phyloP scores from a whole-genome alignment of 1,140 invertebrate species.

The Eufriesea mexicana region DNA sequence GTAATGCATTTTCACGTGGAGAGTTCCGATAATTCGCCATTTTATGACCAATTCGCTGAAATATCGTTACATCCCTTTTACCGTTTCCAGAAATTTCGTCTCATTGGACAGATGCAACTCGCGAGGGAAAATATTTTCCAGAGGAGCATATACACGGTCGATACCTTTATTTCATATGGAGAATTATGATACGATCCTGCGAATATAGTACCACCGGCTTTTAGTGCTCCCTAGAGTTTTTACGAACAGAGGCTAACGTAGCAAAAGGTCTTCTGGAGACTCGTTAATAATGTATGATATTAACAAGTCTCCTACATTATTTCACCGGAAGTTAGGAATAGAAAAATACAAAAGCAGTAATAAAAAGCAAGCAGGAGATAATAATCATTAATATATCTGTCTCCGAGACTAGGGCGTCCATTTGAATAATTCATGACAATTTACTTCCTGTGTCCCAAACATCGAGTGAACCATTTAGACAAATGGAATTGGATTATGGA shows the following conservation, averaged over 20 bases:
- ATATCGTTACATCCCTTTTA: too few species aligned
- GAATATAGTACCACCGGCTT: background rate
- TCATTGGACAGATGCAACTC: background rate
- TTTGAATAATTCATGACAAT: too few species aligned
- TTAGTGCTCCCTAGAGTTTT: slow-evolving; percentile 32
- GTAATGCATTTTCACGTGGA: too few species aligned
- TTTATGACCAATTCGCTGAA: too few species aligned
- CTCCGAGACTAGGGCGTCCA: background rate
- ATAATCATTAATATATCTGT: background rate
- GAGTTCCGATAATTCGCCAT: too few species aligned
- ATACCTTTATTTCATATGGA: slow-evolving; percentile 22
- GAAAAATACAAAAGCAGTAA: too few species aligned
- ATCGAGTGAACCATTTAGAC: too few species aligned
- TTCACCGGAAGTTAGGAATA: background rate
- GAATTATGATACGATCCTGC: slow-evolving; percentile 18
- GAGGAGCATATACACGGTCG: background rate
- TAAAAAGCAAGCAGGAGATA: too few species aligned
- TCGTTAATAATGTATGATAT: slow-evolving; percentile 18
- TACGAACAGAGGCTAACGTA: slow-evolving; percentile 1
- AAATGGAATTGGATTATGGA: background rate
- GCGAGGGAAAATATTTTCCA: background rate
- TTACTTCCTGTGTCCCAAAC: too few species aligned
- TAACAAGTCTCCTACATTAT: slow-evolving; percentile 18
- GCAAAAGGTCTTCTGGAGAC: slow-evolving; percentile 2
- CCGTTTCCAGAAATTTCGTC: background rate